Conservation (phyloP, 2,113 vertebrate species). For the Chroicocephalus ridibundus region DNA sequence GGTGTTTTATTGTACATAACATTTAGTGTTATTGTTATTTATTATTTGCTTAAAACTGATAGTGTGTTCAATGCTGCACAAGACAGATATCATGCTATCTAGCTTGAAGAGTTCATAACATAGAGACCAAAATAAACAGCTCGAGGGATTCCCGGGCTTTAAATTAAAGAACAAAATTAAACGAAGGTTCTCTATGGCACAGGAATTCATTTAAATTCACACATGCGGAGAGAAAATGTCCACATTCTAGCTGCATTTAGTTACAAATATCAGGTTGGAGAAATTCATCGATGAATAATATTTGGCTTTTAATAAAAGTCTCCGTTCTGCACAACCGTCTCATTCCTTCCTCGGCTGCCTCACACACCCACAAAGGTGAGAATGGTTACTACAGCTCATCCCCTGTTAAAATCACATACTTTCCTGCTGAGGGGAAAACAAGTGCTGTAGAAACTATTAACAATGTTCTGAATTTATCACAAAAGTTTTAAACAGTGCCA, state of each 20-base stretch:
- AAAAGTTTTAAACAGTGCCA: not conserved
- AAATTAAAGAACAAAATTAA: not conserved
- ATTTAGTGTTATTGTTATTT: not conserved
- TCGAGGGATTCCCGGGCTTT: not conserved
- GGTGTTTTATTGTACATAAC: not conserved
- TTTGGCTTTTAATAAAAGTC: not conserved
- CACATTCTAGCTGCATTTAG: not conserved
- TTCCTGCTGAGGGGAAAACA: not conserved
- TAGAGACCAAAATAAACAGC: not conserved
- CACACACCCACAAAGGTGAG: accelerated
- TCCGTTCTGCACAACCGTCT: not conserved
- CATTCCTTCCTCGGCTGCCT: accelerated
- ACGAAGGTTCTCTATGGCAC: not conserved
- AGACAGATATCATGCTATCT: not conserved
- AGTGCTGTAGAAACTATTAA: not conserved
- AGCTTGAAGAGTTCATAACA: not conserved
- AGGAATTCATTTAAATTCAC: not conserved
- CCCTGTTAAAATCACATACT: not conserved
- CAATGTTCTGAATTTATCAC: not conserved
- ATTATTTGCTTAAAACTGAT: not conserved
- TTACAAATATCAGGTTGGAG: not conserved
- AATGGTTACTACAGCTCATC: not conserved
- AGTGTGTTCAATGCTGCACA: not conserved
- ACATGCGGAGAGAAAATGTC: not conserved
- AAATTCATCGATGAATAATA: not conserved